phyloP scores from a whole-genome alignment of 2,113 vertebrate genomes.

The Rissa tridactyla region DNA sequence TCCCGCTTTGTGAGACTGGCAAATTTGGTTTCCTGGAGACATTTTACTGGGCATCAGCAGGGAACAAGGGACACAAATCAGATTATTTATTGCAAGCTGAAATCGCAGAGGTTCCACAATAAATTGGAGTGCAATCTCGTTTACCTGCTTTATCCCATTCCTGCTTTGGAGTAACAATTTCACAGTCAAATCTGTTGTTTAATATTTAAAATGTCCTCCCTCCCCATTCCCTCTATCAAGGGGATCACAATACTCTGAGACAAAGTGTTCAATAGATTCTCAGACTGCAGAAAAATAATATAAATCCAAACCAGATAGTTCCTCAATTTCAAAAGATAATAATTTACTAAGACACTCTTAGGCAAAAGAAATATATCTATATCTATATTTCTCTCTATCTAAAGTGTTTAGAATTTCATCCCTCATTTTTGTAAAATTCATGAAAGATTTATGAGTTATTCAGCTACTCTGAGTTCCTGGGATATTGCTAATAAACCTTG shows the following conservation, averaged over 20 bases:
- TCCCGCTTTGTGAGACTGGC: background rate
- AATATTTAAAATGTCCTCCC: background rate
- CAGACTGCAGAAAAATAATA: background rate
- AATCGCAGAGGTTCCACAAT: background rate
- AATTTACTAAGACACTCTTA: conserved; percentile 42
- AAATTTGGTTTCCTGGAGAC: background rate
- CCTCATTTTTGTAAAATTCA: conserved; percentile 43
- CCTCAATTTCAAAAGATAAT: conserved; percentile 56
- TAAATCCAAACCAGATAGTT: conserved; percentile 6
- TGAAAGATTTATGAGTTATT: conserved; percentile 67
- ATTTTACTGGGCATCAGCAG: background rate
- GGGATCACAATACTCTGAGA: background rate
- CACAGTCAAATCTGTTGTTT: background rate
- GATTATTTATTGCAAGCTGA: background rate
- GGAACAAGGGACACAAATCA: background rate
- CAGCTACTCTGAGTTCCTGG: background rate
- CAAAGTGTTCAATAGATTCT: background rate
- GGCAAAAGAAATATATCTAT: background rate
- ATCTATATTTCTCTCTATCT: background rate
- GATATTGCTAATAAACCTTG: conserved; percentile 51
- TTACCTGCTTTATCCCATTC: background rate
- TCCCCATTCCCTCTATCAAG: background rate
- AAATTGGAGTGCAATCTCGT: background rate
- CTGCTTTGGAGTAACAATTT: background rate
- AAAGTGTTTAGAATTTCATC: conserved; percentile 42